Evolutionary conservation across 2,888 invertebrate genomes (phyloP).

Genomic region (Hemistola chrysoprasaria): DNA sequence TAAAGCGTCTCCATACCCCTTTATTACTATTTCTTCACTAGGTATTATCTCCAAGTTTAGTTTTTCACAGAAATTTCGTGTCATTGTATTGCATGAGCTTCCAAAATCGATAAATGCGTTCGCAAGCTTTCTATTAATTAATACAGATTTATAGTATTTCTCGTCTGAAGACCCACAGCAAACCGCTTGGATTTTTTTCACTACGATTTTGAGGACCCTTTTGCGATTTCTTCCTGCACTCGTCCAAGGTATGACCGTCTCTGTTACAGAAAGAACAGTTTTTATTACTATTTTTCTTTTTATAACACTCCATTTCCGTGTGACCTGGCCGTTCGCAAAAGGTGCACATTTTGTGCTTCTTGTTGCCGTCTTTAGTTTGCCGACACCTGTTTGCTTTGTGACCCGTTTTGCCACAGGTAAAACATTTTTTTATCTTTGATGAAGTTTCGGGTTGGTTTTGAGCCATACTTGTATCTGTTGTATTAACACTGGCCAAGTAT

Average conservation of each 20-base stretch:
- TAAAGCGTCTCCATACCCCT: slow-evolving; percentile 17
- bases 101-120: slow-evolving; percentile 22
- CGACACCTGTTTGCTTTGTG: no score
- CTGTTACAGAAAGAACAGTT: no score
- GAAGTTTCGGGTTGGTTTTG: no score
- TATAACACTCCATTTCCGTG: slow-evolving; percentile 8
- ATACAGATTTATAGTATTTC: slow-evolving; percentile 18
- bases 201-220: not conserved
- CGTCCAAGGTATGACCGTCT: no score
- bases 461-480: no score
- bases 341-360: no score
- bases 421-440: no score
- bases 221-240: slow-evolving; percentile 10
- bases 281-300: no score
- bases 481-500: no score
- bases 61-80: slow-evolving; percentile 3
- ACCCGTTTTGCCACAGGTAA: no score
- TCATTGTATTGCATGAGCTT: slow-evolving; percentile 17
- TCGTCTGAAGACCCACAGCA: slow-evolving; percentile 3
- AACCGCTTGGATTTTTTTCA: slow-evolving; percentile 6
- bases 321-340: slow-evolving; percentile 10
- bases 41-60: not conserved
- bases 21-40: slow-evolving; percentile 7
- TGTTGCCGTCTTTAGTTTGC: no score
- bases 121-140: slow-evolving; percentile 5